phyloP scores from a whole-genome alignment of 2,888 invertebrate species.

The Epistrophe eligans region DNA sequence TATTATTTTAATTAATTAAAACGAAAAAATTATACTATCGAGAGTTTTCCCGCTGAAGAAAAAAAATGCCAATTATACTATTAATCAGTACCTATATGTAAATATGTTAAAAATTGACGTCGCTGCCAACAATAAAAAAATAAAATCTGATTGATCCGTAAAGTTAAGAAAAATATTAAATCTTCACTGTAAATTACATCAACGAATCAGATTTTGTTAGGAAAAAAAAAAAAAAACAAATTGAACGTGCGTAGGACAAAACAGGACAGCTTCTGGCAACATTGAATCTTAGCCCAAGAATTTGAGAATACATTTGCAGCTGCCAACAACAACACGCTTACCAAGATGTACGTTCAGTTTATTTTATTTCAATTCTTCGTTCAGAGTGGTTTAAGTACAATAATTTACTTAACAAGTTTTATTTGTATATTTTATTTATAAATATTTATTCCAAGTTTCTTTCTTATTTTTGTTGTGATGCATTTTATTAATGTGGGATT shows the following conservation, averaged over 20 bases:
- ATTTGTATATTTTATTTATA: constrained; percentile 31
- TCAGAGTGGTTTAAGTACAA: constrained; percentile 69
- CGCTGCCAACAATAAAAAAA: constrained; percentile 32
- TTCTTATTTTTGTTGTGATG: constrained; percentile 26
- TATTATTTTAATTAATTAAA: constrained; percentile 51
- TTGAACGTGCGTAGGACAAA: constrained; percentile 52
- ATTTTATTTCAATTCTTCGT: constrained; percentile 59
- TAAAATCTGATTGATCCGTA: constrained; percentile 12
- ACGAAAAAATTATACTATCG: neutral
- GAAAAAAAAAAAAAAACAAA: constrained; percentile 5
- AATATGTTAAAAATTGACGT: constrained; percentile 59
- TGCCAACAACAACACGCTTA: constrained; percentile 73
- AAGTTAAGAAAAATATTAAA: constrained; percentile 5
- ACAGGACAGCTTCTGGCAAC: constrained; percentile 49
- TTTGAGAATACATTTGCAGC: constrained; percentile 63
- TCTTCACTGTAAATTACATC: constrained; percentile 69
- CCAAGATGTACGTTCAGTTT: constrained; percentile 70
- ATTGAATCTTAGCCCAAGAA: constrained; percentile 44
- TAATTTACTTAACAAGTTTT: neutral
- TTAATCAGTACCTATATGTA: constrained; percentile 49
- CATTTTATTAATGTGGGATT: constrained; percentile 66
- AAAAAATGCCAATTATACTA: constrained; percentile 46
- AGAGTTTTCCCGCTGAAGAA: constrained; percentile 17
- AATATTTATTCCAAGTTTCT: constrained; percentile 22
- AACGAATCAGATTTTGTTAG: constrained; percentile 44